Percentiles rank a stretch among this genome's conserved stretches.
Conservation (phyloP, 2,888 invertebrate genomes). For the Sesamia inferens region DNA sequence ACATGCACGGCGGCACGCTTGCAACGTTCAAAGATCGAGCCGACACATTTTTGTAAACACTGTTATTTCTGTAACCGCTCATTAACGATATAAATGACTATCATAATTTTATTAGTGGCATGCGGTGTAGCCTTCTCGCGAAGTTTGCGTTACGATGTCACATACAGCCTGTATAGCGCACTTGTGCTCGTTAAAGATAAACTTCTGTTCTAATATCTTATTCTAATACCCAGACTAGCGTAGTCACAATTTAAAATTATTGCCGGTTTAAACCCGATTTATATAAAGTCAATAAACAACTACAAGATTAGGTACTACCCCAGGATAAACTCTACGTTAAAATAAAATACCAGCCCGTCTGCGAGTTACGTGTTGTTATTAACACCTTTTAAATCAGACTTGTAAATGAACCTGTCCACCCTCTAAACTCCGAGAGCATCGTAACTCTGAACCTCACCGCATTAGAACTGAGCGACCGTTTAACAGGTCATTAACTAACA, state of each 20-base stretch:
- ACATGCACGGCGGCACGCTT: no score
- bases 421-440: neutral
- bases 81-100: no score
- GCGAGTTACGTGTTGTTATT: neutral
- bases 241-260: neutral
- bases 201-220: conserved; percentile 23
- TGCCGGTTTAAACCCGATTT: neutral
- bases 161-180: no score
- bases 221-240: conserved; percentile 7
- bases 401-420: neutral
- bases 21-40: no score
- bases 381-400: conserved; percentile 12
- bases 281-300: neutral
- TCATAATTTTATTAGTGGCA: no score
- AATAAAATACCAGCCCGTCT: neutral
- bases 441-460: conserved; percentile 7
- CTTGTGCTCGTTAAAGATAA: conserved; percentile 9
- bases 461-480: conserved; percentile 12
- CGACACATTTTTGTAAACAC: no score
- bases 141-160: no score
- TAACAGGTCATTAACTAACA: conserved; percentile 37
- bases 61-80: no score
- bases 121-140: no score
- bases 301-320: neutral
- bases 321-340: neutral